Evolutionary conservation across 2,888 invertebrate species (phyloP), one percentile per base, ranked within the genome.

Genomic region (Unio pictorum): DNA sequence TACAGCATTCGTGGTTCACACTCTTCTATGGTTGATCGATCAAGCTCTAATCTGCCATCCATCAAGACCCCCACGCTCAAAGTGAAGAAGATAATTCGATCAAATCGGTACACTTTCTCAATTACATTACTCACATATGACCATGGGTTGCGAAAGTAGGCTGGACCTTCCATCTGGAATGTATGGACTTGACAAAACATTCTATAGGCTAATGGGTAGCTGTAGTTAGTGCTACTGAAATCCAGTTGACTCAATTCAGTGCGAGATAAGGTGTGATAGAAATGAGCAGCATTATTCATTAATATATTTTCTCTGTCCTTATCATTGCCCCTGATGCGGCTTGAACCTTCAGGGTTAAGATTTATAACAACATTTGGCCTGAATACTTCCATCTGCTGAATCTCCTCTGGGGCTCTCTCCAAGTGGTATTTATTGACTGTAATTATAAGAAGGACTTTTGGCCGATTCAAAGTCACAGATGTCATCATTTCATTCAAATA

Each of bases 21-120:
- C 26, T 79, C 73, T 45, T 65, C 69, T 66, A 79, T 68, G 4
- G 59, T 62, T 18, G 61, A 45, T 60, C 70, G 74, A n/a, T 69
- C 74, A 11, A 80, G 75, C 30, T 80, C 72, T 15, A 80, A 66
- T 34, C 61, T 67, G 11, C 80, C 80, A 62, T 78, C 78, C 34
- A 77, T 69, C 20, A 80, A 56, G 6, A 72, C 69, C 1, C 69
- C 70, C 15, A 70, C 70, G 20, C 69, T 72, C 20, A 80, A 54
- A 7, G 75, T 75, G 54, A 72, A 74, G 64, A 75, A 75, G 18
- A 78, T 58, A 18, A 69, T 74, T 45, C 68, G 70, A 64, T 79
- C 77, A 68, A 78, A 78, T 55, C 69, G 58, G 61, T 69, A 72
- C 11, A 72, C 63, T 59, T 80, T 76, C 55, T 78, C 72, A 15